Conservation (phyloP, 1,140 invertebrate genomes). For the Eciton burchellii region DNA sequence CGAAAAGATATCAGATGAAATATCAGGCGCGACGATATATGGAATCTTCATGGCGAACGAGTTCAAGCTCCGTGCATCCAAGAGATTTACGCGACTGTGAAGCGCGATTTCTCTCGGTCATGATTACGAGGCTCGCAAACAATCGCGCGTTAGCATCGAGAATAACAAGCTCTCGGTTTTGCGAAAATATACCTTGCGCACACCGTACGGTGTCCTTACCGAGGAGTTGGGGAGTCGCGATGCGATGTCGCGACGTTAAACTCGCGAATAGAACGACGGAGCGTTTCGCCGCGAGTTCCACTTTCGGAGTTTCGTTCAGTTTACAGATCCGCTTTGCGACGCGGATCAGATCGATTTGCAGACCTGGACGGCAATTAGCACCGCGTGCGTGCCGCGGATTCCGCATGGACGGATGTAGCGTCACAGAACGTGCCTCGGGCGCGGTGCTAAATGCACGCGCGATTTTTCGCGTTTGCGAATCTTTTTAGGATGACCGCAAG, state of each 20-base stretch:
- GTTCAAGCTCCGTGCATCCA: not conserved
- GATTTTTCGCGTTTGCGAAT: conserved; percentile 38
- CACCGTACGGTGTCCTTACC: conserved; percentile 5
- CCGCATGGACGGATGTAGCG: conserved; percentile 14
- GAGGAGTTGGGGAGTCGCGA: not conserved
- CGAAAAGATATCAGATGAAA: conserved; percentile 1
- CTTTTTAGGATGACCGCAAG: conserved; percentile 27
- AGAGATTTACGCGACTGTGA: not conserved
- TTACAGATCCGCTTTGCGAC: conserved; percentile 47
- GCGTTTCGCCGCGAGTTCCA: conserved; percentile 3
- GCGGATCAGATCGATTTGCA: conserved; percentile 60
- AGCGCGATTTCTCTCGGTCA: not conserved
- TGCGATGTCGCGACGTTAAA: not conserved
- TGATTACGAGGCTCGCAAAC: conserved; percentile 3
- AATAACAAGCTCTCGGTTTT: not conserved
- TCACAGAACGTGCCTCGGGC: conserved; percentile 29
- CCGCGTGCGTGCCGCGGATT: conserved; percentile 51
- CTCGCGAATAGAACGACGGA: conserved; percentile 15
- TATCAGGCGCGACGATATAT: not conserved
- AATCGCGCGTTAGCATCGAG: not conserved
- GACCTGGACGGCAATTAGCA: conserved; percentile 48
- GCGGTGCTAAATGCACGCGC: conserved; percentile 33
- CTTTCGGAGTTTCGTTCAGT: conserved; percentile 22
- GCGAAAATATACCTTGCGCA: conserved; percentile 30
- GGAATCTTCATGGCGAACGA: not conserved